Base-by-base conservation (phyloP, 2,797 vertebrate genomes). In the Notolabrus celidotus region DNA sequence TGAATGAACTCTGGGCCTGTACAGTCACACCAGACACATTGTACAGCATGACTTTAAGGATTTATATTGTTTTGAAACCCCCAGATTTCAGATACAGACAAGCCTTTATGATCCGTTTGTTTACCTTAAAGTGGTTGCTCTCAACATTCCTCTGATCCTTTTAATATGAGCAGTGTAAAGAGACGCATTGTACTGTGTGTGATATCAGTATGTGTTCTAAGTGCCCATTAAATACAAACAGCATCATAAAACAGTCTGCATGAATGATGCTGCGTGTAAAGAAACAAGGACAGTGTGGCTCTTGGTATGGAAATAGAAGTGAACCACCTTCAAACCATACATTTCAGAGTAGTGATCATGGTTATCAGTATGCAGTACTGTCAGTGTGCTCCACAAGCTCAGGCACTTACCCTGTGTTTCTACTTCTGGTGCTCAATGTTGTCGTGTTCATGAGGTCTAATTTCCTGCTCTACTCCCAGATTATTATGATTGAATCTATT, bases 391-490 rank as follows among this genome's bases (percentile, higher is more conserved):
- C 19, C 56, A 62, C 41, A 61, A 53, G 45, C 58, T 79, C 74
- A 77, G 72, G 71, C 63, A 56, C 33, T 36, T 16, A 15, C 19
- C 19, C 11, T 22, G 5, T 56, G 36, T 70, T 56, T 67, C 52
- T 43, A 10, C 49, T 33, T 71, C 39, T 50, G 54, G 52, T 76
- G 42, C 60, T 82, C 20, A 27, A 3, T 65, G 41, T 73, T 76
- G 45, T 74, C n/a, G 36, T 62, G 12, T 61, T 55, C 1, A 25
- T 36, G 12, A n/a, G n/a, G n/a, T n/a, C 29, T 5, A 45, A 66
- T 7, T 33, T 66, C 43, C 10, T 39, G 38, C 12, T 15, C n/a
- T 7, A 10, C 33, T 47, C 33, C 63, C 3, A n/a, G n/a, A n/a
- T n/a, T n/a, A 41, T 59, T 16, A 17, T 27, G 9, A 39, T 50